Base-by-base conservation (phyloP, 2,113 vertebrate genomes). In the Silurus asotus region DNA sequence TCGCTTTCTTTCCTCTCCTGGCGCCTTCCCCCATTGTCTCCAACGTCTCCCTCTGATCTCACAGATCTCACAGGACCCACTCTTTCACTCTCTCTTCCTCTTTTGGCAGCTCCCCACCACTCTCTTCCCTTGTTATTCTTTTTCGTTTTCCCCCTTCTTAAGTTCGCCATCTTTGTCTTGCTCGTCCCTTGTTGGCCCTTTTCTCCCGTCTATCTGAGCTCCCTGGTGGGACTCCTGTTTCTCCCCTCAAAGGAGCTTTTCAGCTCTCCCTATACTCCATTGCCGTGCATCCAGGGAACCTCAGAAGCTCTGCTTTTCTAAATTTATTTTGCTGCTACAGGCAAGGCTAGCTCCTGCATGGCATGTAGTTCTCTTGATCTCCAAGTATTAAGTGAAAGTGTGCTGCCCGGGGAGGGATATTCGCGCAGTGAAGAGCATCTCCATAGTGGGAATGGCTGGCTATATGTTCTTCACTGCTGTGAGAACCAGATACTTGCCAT, bases 31-130 rank as follows among this genome's bases (percentile, higher is more conserved):
- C 93, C 90, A 94, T 94, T 93, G 93, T 93, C 95, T 95, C 92
- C 89, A 93, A 91, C 94, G 93, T 95, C 94, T 90, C 92, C 92
- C 92, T 96, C 95, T 96, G 94, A 96, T 96, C 94, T 95, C 94
- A 25, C 51, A 93, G 81, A 88, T 89, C 90, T 94, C 91, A 69
- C 88, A 91, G 88, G 88, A 88, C 74, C 94, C 93, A 94, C 93
- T 95, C 93, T 95, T 95, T 93, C 95, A 94, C 51, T 23, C 69
- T 88, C 91, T 90, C 82, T 88, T 91, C 48, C 95, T 93, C 94
- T 94, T 49, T 48, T 89, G 89, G 94, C 89, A 6, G 51, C 61
- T 88, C 90, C 89, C 84, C 88, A 89, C 70, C 53, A 91, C 90
- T 93, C 89, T 93, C 90, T 91, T 91, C 89, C 90, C 77, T 93